Evolutionary conservation across 2,888 invertebrate species (phyloP), one percentile per base, ranked within the genome.

Genomic region (Drosophila paranaensis): DNA sequence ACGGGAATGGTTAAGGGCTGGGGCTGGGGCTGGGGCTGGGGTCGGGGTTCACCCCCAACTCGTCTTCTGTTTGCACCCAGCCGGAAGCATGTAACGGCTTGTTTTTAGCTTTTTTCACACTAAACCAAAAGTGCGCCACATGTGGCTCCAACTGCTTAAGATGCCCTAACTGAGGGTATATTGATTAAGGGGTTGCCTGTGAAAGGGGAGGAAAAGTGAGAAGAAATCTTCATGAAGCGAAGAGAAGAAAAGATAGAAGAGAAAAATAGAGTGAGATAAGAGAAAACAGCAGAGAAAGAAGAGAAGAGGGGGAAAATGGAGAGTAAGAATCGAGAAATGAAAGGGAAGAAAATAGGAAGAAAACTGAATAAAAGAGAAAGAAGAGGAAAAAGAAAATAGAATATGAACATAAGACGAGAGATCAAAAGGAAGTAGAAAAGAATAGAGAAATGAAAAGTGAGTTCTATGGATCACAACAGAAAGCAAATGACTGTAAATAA

Each of bases 21-120:
- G 27, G 56, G 14, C 35, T 13, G 33, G 30, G 10, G 27, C 0
- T 10, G 27, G 56, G 13, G 35, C 13, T 27, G 11, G 25, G 16
- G 50, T 14, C 13, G 51, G 16, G n/a, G n/a, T n/a, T n/a, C n/a
- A n/a, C n/a, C n/a, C n/a, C n/a, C n/a, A n/a, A n/a, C 58, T 58
- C 14, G 40, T 14, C 42, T 67, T 27, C 48, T 63, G 69, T 66
- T 77, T 73, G 71, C 68, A 75, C 71, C 79, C 78, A 71, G 46
- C 48, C 68, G 56, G 55, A 70, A 73, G 53, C 74, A 56, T 85
- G 88, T 88, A 82, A 75, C 80, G 76, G 80, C 78, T 79, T 77
- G 77, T 70, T 86, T 79, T 77, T 69, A 70, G 68, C 67, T 67
- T 72, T 65, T 68, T 71, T 71, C 61, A 51, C 80, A 65, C 80